Base-by-base conservation (phyloP, 2,888 invertebrate genomes). In the Scaptomyza flava region DNA sequence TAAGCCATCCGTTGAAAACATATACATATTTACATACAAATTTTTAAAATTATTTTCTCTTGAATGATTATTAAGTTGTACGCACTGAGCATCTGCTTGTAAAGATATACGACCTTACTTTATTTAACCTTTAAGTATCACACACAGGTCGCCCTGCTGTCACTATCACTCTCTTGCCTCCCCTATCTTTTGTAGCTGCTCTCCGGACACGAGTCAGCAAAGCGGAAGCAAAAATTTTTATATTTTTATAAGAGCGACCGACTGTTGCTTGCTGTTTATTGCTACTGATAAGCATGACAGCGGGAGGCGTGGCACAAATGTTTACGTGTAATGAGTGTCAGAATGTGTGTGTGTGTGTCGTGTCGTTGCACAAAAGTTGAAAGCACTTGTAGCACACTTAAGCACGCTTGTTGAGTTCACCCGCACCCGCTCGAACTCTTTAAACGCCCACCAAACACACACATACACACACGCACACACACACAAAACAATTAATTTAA, bases 401-500 rank as follows among this genome's bases (percentile, higher is more conserved):
- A 59, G 64, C 79, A 84, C 71, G 87, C 79, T 84, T 84, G 81
- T 87, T 69, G 81, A 81, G 59, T 71, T 45, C 60, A 46, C 31
- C 23, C 36, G 5, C 14, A 33, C 4, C 7, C 6, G 43, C 42
- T 45, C 48, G 64, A 74, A 38, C 66, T 66, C 68, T 60, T 62
- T 17, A 17, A 41, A 17, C 41, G 11, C 38, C 36, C 14, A 6
- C 1, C n/a, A 14, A n/a, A 41, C 41, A 9, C 41, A 38, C 3
- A 41, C 41, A 9, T 17, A 38, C 3, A 56, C 62, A 67, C 27
- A 0, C 27, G 6, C 27, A 27, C 27, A 6, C 72, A 72, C 70
- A 9, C 81, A 53, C 67, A 68, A 46, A 70, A 82, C 85, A 82
- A 82, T 82, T 87, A 82, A 82, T 85, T 84, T 87, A 63, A 87